Evolutionary conservation across 1,140 invertebrate species (phyloP), one percentile per base, ranked within the genome.

Genomic region (Cecropterus lyciades): DNA sequence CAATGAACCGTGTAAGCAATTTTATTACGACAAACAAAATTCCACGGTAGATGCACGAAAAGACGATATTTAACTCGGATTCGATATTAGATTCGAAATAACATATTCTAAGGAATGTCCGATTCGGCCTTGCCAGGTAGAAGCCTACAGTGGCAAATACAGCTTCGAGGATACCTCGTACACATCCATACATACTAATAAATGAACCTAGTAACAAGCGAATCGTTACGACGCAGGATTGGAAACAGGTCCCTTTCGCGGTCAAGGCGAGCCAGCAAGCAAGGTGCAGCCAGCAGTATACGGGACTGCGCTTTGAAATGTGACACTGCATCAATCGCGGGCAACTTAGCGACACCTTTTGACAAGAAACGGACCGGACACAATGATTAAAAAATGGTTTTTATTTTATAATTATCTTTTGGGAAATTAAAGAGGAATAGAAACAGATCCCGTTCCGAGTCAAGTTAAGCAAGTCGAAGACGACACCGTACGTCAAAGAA

Each of bases 241-340:
- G 48, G 13, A 67, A 75, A 77, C 70, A 53, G 65, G 75, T 73
- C 65, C 55, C 52, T 37, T 72, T 75, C 63, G 75, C 77, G 79
- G 79, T 78, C 79, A 82, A 82, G 79, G 79, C 71, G 67, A 82
- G 42, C 79, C 14, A 52, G 65, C 27, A 30, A 27, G 13, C 13
- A 52, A 65, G 46, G 48, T 72, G 65, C 48, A 62, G 16, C 33
- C 9, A 56, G 37, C 16, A n/a, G 48, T 43, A 15, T n/a, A 55
- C 15, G 13, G 11, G 30, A 55, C 27, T 52, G 15, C 51, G 15
- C 30, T 40, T 52, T 33, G 51, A 10, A 55, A 55, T n/a, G 14
- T 17, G 51, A 55, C 15, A 55, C 51, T 40, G 30, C 30, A 55
- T 30, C 30, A 55, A 33, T 52, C 27, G 6, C 17, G 13, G 10